Conservation (phyloP, 1,140 invertebrate species). For the Drosophila kohkoa region DNA sequence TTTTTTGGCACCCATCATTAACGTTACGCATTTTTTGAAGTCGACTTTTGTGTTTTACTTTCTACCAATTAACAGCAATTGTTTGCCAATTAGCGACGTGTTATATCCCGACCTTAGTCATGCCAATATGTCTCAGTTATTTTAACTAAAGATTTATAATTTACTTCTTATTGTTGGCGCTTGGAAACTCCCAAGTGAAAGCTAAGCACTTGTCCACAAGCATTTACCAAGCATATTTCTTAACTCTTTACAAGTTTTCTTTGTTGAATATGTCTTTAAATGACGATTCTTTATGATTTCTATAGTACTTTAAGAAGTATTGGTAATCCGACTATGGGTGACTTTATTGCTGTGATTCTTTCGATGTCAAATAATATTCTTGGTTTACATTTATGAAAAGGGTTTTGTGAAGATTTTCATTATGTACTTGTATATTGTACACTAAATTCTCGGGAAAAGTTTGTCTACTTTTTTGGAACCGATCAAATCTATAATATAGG, state of each 20-base stretch:
- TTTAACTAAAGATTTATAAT: slow-evolving; percentile 80
- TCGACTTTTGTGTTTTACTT: slow-evolving; percentile 63
- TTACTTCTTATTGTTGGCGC: slow-evolving; percentile 57
- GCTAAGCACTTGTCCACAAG: slow-evolving; percentile 18
- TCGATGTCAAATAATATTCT: no score
- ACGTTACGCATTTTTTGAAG: slow-evolving; percentile 53
- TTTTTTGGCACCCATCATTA: slow-evolving; percentile 53
- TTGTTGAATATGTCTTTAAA: background rate
- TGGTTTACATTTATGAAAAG: no score
- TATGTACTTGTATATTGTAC: no score
- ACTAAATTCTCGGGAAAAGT: no score
- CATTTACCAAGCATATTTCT: slow-evolving; percentile 5
- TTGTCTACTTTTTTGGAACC: no score
- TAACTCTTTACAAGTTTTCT: background rate
- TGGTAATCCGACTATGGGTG: no score
- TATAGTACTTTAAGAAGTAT: no score
- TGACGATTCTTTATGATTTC: background rate
- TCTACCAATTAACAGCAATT: slow-evolving; percentile 78
- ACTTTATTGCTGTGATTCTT: no score
- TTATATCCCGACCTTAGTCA: slow-evolving; percentile 40
- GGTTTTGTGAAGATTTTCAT: no score
- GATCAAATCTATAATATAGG: no score
- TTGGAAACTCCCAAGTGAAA: slow-evolving; percentile 51
- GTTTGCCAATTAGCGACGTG: slow-evolving; percentile 64
- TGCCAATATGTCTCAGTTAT: slow-evolving; percentile 47